Evolutionary conservation across 2,113 vertebrate genomes (phyloP), one percentile per base, ranked within the genome.

Genomic region (Orycteropus afer): DNA sequence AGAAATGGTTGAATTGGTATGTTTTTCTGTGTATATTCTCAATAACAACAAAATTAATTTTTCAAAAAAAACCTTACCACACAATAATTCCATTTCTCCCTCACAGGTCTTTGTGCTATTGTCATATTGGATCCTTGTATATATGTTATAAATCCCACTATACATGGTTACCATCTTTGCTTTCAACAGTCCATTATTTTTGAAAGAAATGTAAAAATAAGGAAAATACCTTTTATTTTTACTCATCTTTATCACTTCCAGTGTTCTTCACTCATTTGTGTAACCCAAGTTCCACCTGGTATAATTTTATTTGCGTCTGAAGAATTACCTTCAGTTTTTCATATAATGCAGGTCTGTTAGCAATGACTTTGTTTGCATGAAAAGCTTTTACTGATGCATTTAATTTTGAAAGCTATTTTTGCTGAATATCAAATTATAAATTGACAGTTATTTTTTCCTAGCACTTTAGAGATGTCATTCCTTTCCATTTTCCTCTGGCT

Each of bases 401-500:
- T 37, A 55, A 53, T 74, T 55, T 74, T 81, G 76, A 63, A 45
- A 37, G n/a, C 53, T 45, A n/a, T 80, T 80, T 86, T 92, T 82
- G 67, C 78, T 95, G 59, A 12, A 63, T 57, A 79, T 79, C 77
- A 83, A 87, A 55, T 76, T 77, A 37, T 34, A 91, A 49, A n/a
- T 49, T 67, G 49, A 42, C 73, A 32, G 23, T n/a, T 67, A 10
- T 34, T 61, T 32, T 78, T 84, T 15, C 40, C 11, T 34, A 59
- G 40, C 1, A 27, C 32, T 67, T 83, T n/a, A 84, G 29, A 32
- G 32, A 53, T 47, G 23, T 4, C 29, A 78, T 78, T 83, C 51
- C 34, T 71, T 92, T 47, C 51, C 34, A 78, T 92, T 47, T 74
- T 86, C n/a, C 61, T 51, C 32, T 67, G 23, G 5, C 29, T 59